A percentile compares a stretch with the other conserved stretches of the same genome.
Evolutionary conservation across 92 coral and sea anemone genomes (phyloP).

Genomic region (Epizoanthus ramosus): DNA sequence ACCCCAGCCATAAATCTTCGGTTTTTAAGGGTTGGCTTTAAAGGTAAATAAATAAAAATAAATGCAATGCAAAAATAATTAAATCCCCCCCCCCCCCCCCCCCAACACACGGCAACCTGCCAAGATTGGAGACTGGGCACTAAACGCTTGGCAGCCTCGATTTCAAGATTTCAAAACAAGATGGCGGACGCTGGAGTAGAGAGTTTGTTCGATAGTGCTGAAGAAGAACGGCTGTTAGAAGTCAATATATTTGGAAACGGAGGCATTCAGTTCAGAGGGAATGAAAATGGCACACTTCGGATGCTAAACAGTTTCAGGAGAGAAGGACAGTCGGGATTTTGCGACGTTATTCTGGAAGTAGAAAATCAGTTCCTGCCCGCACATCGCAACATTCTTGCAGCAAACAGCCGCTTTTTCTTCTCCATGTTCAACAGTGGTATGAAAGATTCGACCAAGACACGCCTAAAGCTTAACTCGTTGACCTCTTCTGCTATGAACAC

Average conservation of each 20-base stretch:
- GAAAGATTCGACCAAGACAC: constrained; percentile 69
- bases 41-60: no score
- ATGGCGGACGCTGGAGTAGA: constrained; percentile 20
- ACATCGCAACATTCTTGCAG: constrained; percentile 85
- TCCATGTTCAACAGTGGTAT: constrained; percentile 85
- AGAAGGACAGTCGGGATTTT: constrained; percentile 86
- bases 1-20: no score
- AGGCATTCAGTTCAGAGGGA: constrained; percentile 66
- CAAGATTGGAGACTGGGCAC: no score
- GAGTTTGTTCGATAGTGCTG: constrained; percentile 60
- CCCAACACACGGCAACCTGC: no score
- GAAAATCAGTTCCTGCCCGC: constrained; percentile 68
- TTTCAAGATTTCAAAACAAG: no score
- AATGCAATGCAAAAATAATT: no score
- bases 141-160: no score
- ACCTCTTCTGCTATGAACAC: constrained; percentile 59
- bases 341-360: constrained; percentile 77
- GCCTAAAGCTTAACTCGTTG: constrained; percentile 56
- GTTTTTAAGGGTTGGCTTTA: no score
- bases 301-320: constrained; percentile 66
- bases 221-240: constrained; percentile 59
- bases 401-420: constrained; percentile 82
- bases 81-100: no score
- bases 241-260: constrained; percentile 45
- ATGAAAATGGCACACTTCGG: constrained; percentile 40